A percentile compares a stretch with the other conserved stretches of the same genome.
These are phyloP conservation scores for Urocynchramus pylzowi DNA, from an alignment of 2,113 vertebrate species.

Conservation along the genomic window DNA sequence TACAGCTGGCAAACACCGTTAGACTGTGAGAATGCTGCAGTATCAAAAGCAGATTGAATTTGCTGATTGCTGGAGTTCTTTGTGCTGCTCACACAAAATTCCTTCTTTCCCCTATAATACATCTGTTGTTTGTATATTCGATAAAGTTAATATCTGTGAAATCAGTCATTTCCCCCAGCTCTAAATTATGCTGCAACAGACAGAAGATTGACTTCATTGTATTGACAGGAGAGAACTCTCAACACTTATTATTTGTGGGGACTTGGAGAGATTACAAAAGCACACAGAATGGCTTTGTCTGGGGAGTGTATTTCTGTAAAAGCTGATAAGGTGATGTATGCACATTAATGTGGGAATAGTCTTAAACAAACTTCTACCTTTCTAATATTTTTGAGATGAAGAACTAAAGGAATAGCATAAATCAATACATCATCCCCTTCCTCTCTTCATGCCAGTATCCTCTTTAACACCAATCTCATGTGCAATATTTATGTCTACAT, in stretches of 20 bases:
- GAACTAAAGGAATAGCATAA: slow-evolving; percentile 25
- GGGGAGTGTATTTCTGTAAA: slow-evolving; percentile 17
- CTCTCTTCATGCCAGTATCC: slow-evolving; percentile 13
- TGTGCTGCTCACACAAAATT: slow-evolving; percentile 59
- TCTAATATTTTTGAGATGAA: not conserved
- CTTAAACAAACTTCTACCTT: slow-evolving; percentile 41
- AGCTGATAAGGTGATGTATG: not conserved
- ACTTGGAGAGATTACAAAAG: slow-evolving; percentile 66
- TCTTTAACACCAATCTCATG: slow-evolving; percentile 52
- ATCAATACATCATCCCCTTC: slow-evolving; percentile 28
- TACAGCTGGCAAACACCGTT: slow-evolving; percentile 17
- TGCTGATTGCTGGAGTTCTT: slow-evolving; percentile 63
- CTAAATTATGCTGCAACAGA: slow-evolving; percentile 65
- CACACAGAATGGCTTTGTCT: slow-evolving; percentile 38
- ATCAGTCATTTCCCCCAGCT: slow-evolving; percentile 71
- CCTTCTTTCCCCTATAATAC: slow-evolving; percentile 62
- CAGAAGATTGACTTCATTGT: slow-evolving; percentile 69
- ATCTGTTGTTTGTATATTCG: slow-evolving; percentile 67
- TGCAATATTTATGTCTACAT: slow-evolving; percentile 72
- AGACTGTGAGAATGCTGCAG: slow-evolving; percentile 31
- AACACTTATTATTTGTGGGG: slow-evolving; percentile 64
- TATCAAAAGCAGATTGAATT: slow-evolving; percentile 70
- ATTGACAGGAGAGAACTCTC: slow-evolving; percentile 68
- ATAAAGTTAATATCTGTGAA: slow-evolving; percentile 74
- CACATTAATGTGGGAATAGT: not conserved